phyloP scores from a whole-genome alignment of 2,888 invertebrate genomes.

The Halictus quadricinctus region DNA sequence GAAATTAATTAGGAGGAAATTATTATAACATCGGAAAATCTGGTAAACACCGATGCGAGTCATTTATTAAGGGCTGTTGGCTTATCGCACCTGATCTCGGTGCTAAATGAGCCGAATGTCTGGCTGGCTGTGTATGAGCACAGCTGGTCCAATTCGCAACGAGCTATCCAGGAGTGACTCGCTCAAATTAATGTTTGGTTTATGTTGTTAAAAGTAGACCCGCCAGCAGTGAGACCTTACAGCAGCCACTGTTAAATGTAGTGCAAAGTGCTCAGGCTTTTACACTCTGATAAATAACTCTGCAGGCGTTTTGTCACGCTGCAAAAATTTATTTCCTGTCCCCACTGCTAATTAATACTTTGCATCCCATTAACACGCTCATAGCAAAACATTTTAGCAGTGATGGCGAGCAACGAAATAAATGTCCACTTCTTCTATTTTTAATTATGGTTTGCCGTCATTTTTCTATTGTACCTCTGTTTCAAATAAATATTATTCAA shows the following conservation, averaged over 20 bases:
- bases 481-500: no score
- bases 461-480: no score
- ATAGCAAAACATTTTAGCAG: no score
- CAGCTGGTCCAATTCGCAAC: conserved; percentile 63
- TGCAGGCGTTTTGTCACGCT: background rate
- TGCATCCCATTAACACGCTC: background rate
- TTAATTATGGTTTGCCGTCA: no score
- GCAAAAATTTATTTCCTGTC: background rate
- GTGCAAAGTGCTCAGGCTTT: conserved; percentile 16
- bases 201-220: conserved; percentile 33
- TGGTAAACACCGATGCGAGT: conserved; percentile 58
- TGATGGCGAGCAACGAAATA: no score
- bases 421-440: no score
- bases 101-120: conserved; percentile 62
- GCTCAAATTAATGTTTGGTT: conserved; percentile 46
- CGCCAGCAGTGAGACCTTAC: conserved; percentile 26
- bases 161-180: conserved; percentile 52
- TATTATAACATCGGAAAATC: conserved; percentile 65
- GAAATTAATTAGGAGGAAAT: conserved; percentile 57
- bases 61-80: conserved; percentile 65
- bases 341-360: background rate
- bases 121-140: conserved; percentile 46
- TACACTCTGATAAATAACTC: conserved; percentile 33
- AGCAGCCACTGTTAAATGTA: conserved; percentile 33
- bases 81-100: conserved; percentile 70